A percentile compares a stretch with the other conserved stretches of the same genome.
Conservation (phyloP, 2,113 vertebrate species). For the Hemiprocne comata region DNA sequence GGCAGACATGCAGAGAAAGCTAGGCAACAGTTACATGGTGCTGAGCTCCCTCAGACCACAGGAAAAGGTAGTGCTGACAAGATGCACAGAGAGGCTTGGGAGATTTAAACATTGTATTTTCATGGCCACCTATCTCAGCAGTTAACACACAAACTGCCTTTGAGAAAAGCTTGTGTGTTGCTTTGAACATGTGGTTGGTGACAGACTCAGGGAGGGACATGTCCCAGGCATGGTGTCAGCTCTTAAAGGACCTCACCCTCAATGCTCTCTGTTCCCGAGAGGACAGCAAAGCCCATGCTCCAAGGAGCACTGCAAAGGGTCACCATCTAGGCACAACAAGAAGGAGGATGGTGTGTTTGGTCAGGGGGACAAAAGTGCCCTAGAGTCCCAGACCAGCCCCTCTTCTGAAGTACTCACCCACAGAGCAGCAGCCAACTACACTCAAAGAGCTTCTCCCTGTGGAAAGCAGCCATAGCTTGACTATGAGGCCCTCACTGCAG, state of each 20-base stretch:
- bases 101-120: background rate
- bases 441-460: background rate
- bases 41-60: background rate
- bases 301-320: background rate
- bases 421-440: background rate
- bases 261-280: background rate
- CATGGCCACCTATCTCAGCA: background rate
- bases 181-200: too few species aligned
- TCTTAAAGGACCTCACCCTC: background rate
- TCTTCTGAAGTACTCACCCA: background rate
- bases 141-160: background rate
- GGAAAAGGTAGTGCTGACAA: background rate
- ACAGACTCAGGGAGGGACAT: background rate
- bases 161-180: background rate
- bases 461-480: background rate
- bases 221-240: background rate
- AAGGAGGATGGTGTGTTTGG: too few species aligned
- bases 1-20: background rate
- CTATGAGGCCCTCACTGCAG: background rate
- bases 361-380: too few species aligned
- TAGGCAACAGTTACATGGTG: too few species aligned
- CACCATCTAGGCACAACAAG: background rate
- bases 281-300: background rate
- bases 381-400: background rate
- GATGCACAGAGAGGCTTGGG: background rate